Percentiles rank a stretch among this genome's conserved stretches.
Evolutionary conservation across 30 jellyfish, hydroid and myxozoan genomes (phyloP).

Genomic region (Hydractinia symbiolongicarpus): DNA sequence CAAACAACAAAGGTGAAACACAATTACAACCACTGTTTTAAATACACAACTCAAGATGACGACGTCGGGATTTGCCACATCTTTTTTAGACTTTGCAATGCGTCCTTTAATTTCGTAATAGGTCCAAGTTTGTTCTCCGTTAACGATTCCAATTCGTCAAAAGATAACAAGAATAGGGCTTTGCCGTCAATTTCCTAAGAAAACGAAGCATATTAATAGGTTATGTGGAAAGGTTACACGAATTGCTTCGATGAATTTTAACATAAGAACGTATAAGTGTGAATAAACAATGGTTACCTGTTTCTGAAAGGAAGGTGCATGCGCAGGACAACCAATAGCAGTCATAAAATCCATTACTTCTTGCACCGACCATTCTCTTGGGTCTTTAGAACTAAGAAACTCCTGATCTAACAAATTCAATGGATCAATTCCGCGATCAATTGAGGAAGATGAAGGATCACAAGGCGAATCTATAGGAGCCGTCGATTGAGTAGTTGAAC

Average conservation of each 20-base stretch:
- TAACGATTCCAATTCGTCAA: constrained; percentile 89
- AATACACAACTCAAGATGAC: constrained; percentile 6
- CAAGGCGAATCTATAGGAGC: constrained; percentile 87
- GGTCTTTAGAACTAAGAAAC: constrained; percentile 83
- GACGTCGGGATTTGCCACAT: constrained; percentile 71
- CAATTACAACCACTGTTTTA: too few species aligned
- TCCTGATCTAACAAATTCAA: constrained; percentile 88
- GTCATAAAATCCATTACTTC: constrained; percentile 97
- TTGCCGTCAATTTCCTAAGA: constrained; percentile 94
- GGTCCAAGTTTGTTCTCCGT: constrained; percentile 98
- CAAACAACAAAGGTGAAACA: too few species aligned
- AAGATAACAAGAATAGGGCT: constrained; percentile 75
- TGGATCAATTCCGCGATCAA: constrained; percentile 95
- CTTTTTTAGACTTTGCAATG: constrained; percentile 81
- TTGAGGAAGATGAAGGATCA: constrained; percentile 92
- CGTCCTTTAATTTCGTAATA: constrained; percentile 86
- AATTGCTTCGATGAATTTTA: too few species aligned
- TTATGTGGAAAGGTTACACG: neutral
- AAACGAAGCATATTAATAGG: neutral
- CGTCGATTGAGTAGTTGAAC: constrained; percentile 35
- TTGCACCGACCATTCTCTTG: constrained; percentile 89
- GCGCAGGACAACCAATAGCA: constrained; percentile 98
- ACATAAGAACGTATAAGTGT: too few species aligned
- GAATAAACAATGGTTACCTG: constrained; percentile 44
- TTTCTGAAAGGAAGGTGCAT: constrained; percentile 86